Percentiles rank a stretch among this genome's conserved stretches.
These are phyloP conservation scores for Drosophila subpulchrella DNA, from an alignment of 1,140 invertebrate genomes.

Conservation along the genomic window DNA sequence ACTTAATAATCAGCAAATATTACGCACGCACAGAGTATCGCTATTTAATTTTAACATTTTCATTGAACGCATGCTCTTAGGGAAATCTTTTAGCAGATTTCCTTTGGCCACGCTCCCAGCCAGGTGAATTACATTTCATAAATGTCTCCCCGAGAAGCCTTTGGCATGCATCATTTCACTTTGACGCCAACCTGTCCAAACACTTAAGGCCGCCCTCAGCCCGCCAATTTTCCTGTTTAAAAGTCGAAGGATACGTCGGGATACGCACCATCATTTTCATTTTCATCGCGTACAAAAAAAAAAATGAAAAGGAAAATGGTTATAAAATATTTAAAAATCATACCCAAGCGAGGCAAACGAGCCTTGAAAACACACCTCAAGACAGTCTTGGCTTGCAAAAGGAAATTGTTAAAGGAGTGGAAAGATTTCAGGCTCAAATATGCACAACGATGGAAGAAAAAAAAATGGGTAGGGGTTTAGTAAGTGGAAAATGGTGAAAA, in stretches of 20 bases:
- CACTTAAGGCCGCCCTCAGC: constrained; percentile 46
- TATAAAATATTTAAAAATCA: constrained; percentile 82
- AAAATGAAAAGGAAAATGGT: constrained; percentile 22
- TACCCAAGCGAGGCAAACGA: constrained; percentile 47
- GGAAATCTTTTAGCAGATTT: neutral
- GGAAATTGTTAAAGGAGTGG: constrained; percentile 25
- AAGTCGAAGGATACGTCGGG: neutral
- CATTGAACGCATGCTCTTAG: neutral
- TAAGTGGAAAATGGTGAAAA: constrained; percentile 4
- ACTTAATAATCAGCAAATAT: no score
- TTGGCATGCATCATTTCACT: constrained; percentile 74
- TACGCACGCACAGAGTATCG: neutral
- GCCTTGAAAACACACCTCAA: constrained; percentile 54
- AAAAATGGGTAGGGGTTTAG: neutral
- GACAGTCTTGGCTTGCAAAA: neutral
- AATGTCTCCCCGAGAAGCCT: constrained; percentile 51
- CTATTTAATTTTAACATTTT: neutral
- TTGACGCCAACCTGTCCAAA: constrained; percentile 62
- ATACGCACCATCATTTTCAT: constrained; percentile 43
- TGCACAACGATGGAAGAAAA: constrained; percentile 44
- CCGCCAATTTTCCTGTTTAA: constrained; percentile 51
- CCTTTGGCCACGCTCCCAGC: constrained; percentile 2
- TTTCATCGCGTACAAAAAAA: constrained; percentile 52
- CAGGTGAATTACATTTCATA: constrained; percentile 44
- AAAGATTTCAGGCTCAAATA: constrained; percentile 57